Base-by-base conservation (phyloP, 1,140 invertebrate species). In the Pseudoatta argentina region DNA sequence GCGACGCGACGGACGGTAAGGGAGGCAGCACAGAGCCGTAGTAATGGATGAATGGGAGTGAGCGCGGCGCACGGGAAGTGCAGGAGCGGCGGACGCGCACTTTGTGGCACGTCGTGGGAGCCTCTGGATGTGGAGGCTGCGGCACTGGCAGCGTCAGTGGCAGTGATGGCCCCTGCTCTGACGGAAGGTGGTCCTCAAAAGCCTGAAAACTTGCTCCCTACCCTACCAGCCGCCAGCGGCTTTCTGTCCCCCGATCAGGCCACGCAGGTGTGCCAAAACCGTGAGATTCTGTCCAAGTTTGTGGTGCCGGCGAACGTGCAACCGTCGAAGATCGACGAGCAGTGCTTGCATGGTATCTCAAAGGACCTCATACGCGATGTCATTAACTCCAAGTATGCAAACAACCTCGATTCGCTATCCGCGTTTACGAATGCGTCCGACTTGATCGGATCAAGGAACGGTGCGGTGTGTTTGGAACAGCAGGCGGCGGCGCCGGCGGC, bases 141-240 rank as follows among this genome's bases (percentile, higher is more conserved):
- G 88, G 91, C 92, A 91, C 93, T 93, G 96, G 96, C 96, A 95
- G 94, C 95, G 96, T 95, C 94, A 96, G 96, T 95, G 95, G 96
- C 95, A 96, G 96, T 96, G 95, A 97, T 97, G 97, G 97, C 97
- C 95, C 97, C 97, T 95, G 97, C 97, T 95, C 95, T 97, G 95
- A 97, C 96, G 93, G 96, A 97, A 95, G 96, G 95, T 91, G 96
- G 96, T 95, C 95, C 96, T 93, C 96, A 96, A 94, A 96, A 96
- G 93, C 95, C 95, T 92, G 94, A 95, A 91, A 95, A 95, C 92
- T 94, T 94, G 91, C 93, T 95, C 87, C 91, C 94, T 86, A 94
- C 95, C 86, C 92, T 95, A 87, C 94, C 94, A 89, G 63, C 63
- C 27, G 92, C 92, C 87, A 91, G 93, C 88, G 94, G 94, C 89